phyloP scores from a whole-genome alignment of 2,113 vertebrate species.

The Pseudonaja textilis region DNA sequence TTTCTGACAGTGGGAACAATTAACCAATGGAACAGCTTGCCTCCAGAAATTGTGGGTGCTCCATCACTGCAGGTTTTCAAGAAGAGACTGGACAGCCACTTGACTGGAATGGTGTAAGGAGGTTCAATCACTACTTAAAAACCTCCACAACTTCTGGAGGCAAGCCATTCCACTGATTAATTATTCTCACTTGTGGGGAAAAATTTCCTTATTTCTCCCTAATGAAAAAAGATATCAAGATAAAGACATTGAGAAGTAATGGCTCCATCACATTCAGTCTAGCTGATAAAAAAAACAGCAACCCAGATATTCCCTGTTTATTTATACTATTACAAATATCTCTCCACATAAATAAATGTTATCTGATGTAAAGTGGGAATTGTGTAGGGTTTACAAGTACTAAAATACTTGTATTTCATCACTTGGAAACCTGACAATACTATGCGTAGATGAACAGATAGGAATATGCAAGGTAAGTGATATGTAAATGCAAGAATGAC shows the following conservation, averaged over 20 bases:
- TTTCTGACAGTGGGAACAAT: neutral
- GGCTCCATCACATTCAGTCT: neutral
- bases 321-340: neutral
- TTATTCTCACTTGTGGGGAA: neutral
- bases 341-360: neutral
- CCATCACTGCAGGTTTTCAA: neutral
- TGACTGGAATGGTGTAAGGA: neutral
- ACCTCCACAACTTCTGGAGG: neutral
- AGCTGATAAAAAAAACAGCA: neutral
- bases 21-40: neutral
- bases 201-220: neutral
- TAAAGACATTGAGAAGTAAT: neutral
- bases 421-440: neutral
- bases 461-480: neutral
- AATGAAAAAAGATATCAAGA: neutral
- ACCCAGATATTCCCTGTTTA: neutral
- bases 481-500: neutral
- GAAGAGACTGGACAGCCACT: neutral
- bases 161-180: neutral
- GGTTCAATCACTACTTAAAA: neutral
- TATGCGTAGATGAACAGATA: neutral
- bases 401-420: neutral
- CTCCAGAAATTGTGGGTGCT: neutral
- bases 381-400: neutral
- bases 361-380: neutral